Base-by-base conservation (phyloP, 2,797 vertebrate genomes). In the Urocyon cinereoargenteus region DNA sequence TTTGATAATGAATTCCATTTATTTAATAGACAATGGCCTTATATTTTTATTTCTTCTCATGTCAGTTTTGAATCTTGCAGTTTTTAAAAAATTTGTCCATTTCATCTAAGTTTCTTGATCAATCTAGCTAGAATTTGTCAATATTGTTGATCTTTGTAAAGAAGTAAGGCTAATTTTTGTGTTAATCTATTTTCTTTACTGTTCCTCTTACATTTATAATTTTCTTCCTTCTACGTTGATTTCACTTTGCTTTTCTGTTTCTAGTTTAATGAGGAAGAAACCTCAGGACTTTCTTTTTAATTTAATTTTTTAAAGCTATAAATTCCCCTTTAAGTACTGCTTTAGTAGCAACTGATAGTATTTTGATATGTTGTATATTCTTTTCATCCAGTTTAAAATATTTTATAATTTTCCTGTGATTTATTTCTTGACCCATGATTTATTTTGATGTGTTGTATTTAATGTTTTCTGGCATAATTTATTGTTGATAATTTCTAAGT, bases 401-500 rank as follows among this genome's bases (percentile, higher is more conserved):
- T 24, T 90, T 75, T 61, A 21, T 53, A 79, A 57, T 92, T 78
- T 86, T 70, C 12, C 72, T 96, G 6, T 73, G 16, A 75, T 95
- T 75, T 90, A 34, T 45, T 86, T 57, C 26, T 75, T 75, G 24
- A 31, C 22, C 1, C 8, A 40, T 66, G 5, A n/a, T 77, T 86
- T 90, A 45, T 75, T 75, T 66, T 86, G 5, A 90, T 34, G 3
- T 26, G 19, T 55, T 62, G 1, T 12, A 86, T 75, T 81, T 93
- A 45, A 18, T 83, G 51, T 66, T 92, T 68, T 75, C 24, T 59
- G 34, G 9, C 13, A 59, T 86, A 75, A 68, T 24, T 82, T 68
- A 62, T n/a, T 87, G 19, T 64, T 95, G 51, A 92, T 82, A 13
- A 70, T 68, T 90, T 90, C 59, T 75, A 36, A 86, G 61, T 93